Conservation (phyloP, 2,888 invertebrate genomes). For the Pseudococcus viburni region DNA sequence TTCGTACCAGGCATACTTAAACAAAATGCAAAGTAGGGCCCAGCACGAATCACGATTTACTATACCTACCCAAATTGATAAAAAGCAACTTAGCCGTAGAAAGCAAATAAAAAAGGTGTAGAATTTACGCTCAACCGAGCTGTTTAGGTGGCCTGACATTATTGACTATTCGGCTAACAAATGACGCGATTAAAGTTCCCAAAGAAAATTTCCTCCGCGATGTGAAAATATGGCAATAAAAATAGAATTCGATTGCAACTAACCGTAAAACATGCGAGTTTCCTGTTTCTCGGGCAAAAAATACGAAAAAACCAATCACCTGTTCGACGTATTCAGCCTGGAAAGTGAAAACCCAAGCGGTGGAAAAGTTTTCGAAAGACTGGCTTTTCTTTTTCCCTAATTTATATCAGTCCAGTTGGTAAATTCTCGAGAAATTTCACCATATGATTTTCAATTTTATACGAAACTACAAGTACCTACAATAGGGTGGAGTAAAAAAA, state of each 20-base stretch:
- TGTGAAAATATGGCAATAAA: constrained; percentile 32
- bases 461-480: too few species aligned
- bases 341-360: not conserved
- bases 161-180: constrained; percentile 30
- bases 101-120: not conserved
- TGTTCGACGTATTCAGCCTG: not conserved
- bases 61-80: not conserved
- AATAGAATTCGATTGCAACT: not conserved
- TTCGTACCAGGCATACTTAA: not conserved
- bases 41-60: not conserved
- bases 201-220: not conserved
- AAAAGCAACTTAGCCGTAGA: not conserved
- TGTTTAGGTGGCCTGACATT: constrained; percentile 9
- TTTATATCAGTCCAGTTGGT: too few species aligned
- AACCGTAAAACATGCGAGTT: not conserved
- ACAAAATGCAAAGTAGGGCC: constrained; percentile 2
- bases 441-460: too few species aligned
- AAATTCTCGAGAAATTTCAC: too few species aligned
- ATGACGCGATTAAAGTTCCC: constrained; percentile 8
- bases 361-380: not conserved
- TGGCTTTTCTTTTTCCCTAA: too few species aligned
- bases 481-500: too few species aligned
- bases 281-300: not conserved
- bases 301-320: not conserved
- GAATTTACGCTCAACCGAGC: not conserved